Evolutionary conservation across 2,113 vertebrate species (phyloP).

Genomic region (Rallus limicola): DNA sequence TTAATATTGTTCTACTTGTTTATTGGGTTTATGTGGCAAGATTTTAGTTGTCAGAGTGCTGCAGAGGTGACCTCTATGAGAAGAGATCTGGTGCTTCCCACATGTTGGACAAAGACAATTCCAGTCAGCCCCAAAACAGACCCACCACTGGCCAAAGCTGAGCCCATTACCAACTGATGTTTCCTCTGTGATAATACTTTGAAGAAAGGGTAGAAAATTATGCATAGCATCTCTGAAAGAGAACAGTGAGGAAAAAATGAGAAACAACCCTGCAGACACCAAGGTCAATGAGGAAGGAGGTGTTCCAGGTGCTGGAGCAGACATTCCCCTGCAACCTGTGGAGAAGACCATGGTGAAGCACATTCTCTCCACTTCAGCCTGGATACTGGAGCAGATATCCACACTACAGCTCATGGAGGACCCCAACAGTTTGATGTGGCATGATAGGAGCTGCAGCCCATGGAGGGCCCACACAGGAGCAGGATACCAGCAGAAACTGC

Average conservation of each 20-base stretch:
- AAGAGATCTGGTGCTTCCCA: not conserved
- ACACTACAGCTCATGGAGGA: not conserved
- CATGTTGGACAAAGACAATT: fast-evolving
- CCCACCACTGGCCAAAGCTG: fast-evolving
- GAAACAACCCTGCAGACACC: not conserved
- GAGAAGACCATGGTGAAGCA: not conserved
- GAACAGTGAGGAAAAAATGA: not conserved
- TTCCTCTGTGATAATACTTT: not conserved
- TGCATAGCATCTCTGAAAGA: not conserved
- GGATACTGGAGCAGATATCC: not conserved
- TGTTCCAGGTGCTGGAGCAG: fast-evolving
- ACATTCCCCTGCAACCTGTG: not conserved
- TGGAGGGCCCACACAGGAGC: not conserved
- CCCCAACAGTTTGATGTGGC: not conserved
- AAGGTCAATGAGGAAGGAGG: not conserved
- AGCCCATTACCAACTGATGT: not conserved
- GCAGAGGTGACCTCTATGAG: not conserved
- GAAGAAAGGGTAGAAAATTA: not conserved
- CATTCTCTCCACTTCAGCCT: fast-evolving
- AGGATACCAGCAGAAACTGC: not conserved
- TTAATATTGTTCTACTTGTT: not conserved
- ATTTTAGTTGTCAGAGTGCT: not conserved
- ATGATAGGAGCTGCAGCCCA: not conserved
- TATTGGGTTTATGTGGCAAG: not conserved
- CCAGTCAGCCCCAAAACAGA: not conserved